Conservation (phyloP, 92 coral and sea anemone species). For the Palythoa heliodiscus region DNA sequence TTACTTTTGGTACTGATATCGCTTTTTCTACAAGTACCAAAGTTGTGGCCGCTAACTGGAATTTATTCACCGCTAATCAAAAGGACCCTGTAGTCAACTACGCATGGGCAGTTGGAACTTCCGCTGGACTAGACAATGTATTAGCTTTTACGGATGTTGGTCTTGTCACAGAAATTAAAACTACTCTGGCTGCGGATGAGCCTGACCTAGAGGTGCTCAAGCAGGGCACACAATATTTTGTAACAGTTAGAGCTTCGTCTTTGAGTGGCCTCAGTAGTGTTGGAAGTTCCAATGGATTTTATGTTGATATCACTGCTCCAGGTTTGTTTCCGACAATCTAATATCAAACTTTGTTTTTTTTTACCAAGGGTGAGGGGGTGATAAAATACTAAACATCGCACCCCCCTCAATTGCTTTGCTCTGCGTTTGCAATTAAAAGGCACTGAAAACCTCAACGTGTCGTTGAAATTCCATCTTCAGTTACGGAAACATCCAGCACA, state of each 20-base stretch:
- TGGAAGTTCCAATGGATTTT: constrained; percentile 83
- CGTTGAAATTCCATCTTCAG: too few species aligned
- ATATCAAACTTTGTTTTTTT: not conserved
- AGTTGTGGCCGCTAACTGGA: constrained; percentile 82
- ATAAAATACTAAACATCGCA: too few species aligned
- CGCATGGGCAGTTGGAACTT: constrained; percentile 93
- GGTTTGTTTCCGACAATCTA: not conserved
- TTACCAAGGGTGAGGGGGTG: too few species aligned
- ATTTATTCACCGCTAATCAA: constrained; percentile 69
- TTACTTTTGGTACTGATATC: constrained; percentile 50
- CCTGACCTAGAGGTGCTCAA: constrained; percentile 74
- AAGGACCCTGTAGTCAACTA: constrained; percentile 88
- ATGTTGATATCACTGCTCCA: constrained; percentile 84
- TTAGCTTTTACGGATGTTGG: constrained; percentile 75
- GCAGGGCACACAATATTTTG: constrained; percentile 77
- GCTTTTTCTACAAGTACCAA: constrained; percentile 72
- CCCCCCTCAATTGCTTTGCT: too few species aligned
- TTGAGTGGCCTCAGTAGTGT: constrained; percentile 70
- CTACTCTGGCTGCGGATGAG: constrained; percentile 67
- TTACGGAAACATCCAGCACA: too few species aligned
- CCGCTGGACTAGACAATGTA: constrained; percentile 66
- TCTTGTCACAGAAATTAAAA: constrained; percentile 59
- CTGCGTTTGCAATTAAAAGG: too few species aligned
- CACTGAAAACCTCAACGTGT: too few species aligned
- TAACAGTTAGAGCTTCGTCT: constrained; percentile 82